These are phyloP conservation scores for Somateria mollissima DNA, from an alignment of 2,797 vertebrate genomes.

Conservation along the genomic window DNA sequence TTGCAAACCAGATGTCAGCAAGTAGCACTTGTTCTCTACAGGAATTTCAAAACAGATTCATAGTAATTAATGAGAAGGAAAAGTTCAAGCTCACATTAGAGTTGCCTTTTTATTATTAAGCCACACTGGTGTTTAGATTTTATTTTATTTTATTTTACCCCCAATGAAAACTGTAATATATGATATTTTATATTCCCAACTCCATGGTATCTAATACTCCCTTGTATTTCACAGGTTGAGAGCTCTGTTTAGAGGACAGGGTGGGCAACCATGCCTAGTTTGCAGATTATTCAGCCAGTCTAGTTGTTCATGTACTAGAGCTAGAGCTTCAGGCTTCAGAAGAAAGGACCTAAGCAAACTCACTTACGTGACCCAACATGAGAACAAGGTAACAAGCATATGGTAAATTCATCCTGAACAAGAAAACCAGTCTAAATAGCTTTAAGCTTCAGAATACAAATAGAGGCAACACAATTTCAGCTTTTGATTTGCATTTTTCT, in stretches of 20 bases:
- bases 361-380: background rate
- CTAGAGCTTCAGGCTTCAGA: background rate
- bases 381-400: background rate
- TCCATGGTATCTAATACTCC: background rate
- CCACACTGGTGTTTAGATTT: background rate
- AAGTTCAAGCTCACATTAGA: background rate
- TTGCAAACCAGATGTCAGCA: conserved; percentile 38
- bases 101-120: background rate
- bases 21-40: conserved; percentile 26
- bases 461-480: background rate
- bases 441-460: background rate
- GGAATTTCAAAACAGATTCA: conserved; percentile 15
- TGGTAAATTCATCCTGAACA: background rate
- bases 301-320: background rate
- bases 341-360: background rate
- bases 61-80: conserved; percentile 2
- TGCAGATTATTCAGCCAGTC: background rate
- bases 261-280: background rate
- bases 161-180: background rate
- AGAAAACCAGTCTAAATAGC: background rate
- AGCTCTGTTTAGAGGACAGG: background rate
- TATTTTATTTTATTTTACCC: background rate
- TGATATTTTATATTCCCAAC: background rate
- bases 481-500: background rate
- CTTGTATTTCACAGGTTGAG: background rate